Evolutionary conservation across 2,888 invertebrate genomes (phyloP), one percentile per base, ranked within the genome.

Genomic region (Agonopterix alstromeriana): DNA sequence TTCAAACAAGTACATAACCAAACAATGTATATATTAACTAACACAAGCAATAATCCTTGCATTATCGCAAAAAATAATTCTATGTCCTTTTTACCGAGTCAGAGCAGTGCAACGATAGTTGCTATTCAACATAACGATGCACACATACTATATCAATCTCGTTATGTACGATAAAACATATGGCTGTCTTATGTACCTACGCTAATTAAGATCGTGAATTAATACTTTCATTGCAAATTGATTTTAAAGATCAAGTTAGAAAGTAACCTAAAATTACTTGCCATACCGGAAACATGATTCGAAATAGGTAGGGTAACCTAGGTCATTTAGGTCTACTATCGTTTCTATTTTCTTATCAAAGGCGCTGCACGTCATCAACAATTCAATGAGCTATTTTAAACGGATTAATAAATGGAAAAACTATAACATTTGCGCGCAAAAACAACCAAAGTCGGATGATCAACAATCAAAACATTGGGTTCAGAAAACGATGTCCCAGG

Each of bases 241-340:
- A 63, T 67, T 53, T 57, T 58, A 57, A 65, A 70, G 55, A 57
- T 58, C 57, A 65, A 70, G 56, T 58, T 65, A 67, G 63, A 69
- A 81, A 75, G 72, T 83, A 82, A 85, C 82, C 82, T 81, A 77
- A 72, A 77, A 75, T 60, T 63, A 57, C 57, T 55, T 47, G 47
- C 54, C 63, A 67, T 69, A 72, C 73, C 77, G 80, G 79, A 82
- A 43, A 60, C 60, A 57, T 65, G 62, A 67, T 65, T 65, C 68
- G 3, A n/a, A 38, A 9, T 38, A 38, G 38, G 70, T 74, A 74
- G 79, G 82, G 77, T 84, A 83, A 67, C 84, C 82, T 85, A 85
- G 86, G 84, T 85, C 85, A 84, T 77, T 73, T 69, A 70, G 64
- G 64, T 54, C 61, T 67, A 82, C 82, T 85, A 82, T 83, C 77